Conservation (phyloP, 2,797 vertebrate genomes). For the Nyctalus aviator region DNA sequence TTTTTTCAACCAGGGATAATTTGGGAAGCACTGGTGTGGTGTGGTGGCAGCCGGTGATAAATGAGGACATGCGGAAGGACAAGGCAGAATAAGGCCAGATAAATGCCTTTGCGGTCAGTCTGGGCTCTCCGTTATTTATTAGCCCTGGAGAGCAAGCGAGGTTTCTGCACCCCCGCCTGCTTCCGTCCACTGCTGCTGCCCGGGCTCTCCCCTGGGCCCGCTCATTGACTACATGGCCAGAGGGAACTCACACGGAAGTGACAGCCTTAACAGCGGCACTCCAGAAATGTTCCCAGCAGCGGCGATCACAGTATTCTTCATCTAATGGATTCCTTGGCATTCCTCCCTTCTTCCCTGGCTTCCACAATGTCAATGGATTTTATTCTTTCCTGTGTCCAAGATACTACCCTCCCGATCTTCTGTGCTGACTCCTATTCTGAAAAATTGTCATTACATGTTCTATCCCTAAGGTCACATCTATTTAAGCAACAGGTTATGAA, state of each 20-base stretch:
- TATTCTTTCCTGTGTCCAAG: not conserved
- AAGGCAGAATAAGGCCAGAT: constrained; percentile 17
- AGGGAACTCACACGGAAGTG: constrained; percentile 53
- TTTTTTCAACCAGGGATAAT: not conserved
- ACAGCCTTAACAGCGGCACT: not conserved
- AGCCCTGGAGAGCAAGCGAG: not conserved
- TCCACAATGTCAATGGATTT: not conserved
- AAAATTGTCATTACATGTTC: not conserved
- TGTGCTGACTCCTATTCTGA: not conserved
- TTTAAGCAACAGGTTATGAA: not conserved
- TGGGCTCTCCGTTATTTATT: constrained; percentile 60
- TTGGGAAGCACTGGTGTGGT: not conserved
- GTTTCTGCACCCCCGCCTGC: not conserved
- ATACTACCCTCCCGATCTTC: not conserved
- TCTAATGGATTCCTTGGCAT: not conserved
- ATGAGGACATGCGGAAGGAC: not conserved
- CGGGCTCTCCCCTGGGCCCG: constrained; percentile 33
- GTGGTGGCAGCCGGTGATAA: not conserved
- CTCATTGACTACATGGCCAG: not conserved
- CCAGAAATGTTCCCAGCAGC: not conserved
- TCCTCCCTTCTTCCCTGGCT: not conserved
- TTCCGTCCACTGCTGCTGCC: not conserved
- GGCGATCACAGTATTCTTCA: not conserved
- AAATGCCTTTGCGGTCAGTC: not conserved
- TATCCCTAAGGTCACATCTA: not conserved